These are phyloP conservation scores for Hyles lineata DNA, from an alignment of 2,888 invertebrate species.

Conservation along the genomic window DNA sequence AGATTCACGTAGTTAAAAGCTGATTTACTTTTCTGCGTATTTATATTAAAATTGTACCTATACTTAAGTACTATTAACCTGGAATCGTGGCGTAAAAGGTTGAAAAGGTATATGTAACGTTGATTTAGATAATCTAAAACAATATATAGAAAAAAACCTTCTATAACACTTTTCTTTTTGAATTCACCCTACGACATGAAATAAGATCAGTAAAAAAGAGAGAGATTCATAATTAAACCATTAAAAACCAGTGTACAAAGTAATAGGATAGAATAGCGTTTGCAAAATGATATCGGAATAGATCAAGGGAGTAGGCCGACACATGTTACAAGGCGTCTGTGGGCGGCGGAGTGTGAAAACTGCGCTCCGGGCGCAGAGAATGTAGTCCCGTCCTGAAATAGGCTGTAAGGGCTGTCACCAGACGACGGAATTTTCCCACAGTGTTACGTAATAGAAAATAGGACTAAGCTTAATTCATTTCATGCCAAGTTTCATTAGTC, in stretches of 20 bases:
- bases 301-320: conserved; percentile 25
- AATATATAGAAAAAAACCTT: no score
- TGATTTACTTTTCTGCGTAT: no score
- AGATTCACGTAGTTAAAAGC: no score
- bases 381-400: neutral
- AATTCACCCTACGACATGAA: no score
- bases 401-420: neutral
- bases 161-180: no score
- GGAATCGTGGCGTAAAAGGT: no score
- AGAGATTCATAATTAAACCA: neutral
- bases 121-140: no score
- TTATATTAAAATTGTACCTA: no score
- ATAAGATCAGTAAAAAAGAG: no score
- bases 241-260: neutral
- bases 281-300: conserved; percentile 19
- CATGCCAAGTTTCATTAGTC: no score
- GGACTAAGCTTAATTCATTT: neutral
- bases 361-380: conserved; percentile 16
- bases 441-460: neutral
- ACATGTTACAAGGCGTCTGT: conserved; percentile 16
- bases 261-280: conserved; percentile 8
- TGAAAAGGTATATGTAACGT: no score
- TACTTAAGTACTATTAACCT: no score
- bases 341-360: conserved; percentile 30
- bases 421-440: neutral